Conservation (phyloP, 2,888 invertebrate genomes). For the Drosophila nigricruria region DNA sequence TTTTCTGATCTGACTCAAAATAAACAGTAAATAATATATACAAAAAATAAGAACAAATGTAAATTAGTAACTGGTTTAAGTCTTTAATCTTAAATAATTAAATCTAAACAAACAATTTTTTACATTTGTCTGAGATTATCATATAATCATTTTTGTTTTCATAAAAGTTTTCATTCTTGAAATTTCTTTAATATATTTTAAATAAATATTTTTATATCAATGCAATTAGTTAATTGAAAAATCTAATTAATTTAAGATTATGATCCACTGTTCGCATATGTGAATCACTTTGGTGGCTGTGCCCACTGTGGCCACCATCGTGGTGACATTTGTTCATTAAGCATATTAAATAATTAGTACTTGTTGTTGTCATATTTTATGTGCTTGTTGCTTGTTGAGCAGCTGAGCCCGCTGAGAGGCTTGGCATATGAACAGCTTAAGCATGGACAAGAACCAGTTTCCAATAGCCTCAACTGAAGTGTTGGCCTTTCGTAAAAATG, state of each 20-base stretch:
- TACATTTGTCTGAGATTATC: too few species aligned
- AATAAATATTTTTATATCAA: not conserved
- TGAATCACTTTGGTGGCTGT: conserved; percentile 43
- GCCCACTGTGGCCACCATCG: conserved; percentile 57
- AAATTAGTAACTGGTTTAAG: too few species aligned
- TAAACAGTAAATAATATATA: too few species aligned
- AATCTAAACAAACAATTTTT: too few species aligned
- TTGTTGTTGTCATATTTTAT: conserved; percentile 75
- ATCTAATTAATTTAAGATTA: not conserved
- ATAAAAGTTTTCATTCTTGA: too few species aligned
- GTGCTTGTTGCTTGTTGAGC: conserved; percentile 57
- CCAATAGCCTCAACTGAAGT: conserved; percentile 39
- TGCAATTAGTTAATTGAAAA: not conserved
- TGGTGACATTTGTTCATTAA: conserved; percentile 78
- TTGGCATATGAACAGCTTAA: conserved; percentile 47
- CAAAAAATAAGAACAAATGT: too few species aligned
- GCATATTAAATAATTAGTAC: conserved; percentile 76
- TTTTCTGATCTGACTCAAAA: too few species aligned
- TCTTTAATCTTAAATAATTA: too few species aligned
- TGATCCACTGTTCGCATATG: conserved; percentile 34
- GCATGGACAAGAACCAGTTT: conserved; percentile 60
- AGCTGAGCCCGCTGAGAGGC: conserved; percentile 58
- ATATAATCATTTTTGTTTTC: too few species aligned
- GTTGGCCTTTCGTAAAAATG: conserved; percentile 46
- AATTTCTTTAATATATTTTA: not conserved